Evolutionary conservation across 2,888 invertebrate species (phyloP).

Genomic region (Lacanobia oleracea): DNA sequence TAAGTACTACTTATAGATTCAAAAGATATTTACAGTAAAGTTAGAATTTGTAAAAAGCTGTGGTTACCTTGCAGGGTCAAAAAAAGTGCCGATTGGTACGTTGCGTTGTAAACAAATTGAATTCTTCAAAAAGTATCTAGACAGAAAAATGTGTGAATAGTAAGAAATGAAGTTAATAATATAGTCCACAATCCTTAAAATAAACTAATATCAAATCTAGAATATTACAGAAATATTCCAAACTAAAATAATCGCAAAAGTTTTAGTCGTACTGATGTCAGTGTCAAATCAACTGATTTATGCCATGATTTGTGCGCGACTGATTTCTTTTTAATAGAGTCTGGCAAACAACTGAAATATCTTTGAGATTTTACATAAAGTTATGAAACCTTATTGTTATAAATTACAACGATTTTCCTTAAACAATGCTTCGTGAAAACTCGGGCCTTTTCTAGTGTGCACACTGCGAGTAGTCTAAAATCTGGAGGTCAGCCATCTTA

Average conservation of each 20-base stretch:
- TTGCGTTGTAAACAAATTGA: background rate
- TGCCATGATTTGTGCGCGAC: slow-evolving; percentile 3
- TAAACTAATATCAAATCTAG: slow-evolving; percentile 28
- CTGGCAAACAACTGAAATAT: background rate
- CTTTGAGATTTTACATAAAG: slow-evolving; percentile 4
- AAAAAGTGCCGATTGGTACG: background rate
- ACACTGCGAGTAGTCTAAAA: too few species aligned
- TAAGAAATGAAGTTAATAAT: background rate
- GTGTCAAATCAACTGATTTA: slow-evolving; percentile 41
- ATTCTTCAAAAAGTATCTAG: background rate
- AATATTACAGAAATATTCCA: slow-evolving; percentile 12
- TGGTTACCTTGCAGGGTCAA: slow-evolving; percentile 19
- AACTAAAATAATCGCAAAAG: slow-evolving; percentile 48
- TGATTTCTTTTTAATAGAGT: slow-evolving; percentile 46
- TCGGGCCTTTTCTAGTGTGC: background rate
- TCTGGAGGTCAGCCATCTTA: too few species aligned
- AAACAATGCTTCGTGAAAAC: background rate
- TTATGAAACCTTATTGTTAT: slow-evolving; percentile 25
- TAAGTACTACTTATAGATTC: too few species aligned
- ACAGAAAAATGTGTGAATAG: background rate
- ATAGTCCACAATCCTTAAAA: slow-evolving; percentile 6
- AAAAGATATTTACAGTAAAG: background rate
- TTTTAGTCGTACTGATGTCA: slow-evolving; percentile 13
- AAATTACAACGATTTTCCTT: background rate
- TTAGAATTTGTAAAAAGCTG: background rate